Evolutionary conservation across 2,888 invertebrate species (phyloP), one percentile per base, ranked within the genome.

Genomic region (Atethmia centrago): DNA sequence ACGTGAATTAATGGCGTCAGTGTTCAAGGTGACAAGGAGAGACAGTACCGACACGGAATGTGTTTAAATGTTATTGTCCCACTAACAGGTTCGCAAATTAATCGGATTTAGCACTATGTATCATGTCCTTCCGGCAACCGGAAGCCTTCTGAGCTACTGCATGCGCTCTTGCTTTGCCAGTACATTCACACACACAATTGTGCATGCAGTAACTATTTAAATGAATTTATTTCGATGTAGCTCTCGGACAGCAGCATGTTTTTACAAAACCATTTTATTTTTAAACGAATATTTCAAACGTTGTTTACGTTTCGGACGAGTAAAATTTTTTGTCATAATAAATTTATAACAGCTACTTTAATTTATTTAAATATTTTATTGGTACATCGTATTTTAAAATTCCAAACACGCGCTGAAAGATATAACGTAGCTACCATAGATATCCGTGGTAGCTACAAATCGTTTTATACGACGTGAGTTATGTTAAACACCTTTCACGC

Each of bases 51-150:
- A 91, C 91, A 90, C 84, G 90, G 90, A 92, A 91, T 92, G 92
- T 94, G 90, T 94, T 93, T 92, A 92, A 90, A 90, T 91, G 90
- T 91, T 92, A 93, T 93, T 93, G 94, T 93, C 89, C 87, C 86
- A 88, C 90, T 91, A 93, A 91, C 92, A 92, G 92, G 92, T 88
- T 90, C 90, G 89, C 90, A 91, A 93, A 94, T 94, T 94, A 94
- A 94, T 94, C 92, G 90, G 93, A 93, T 94, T 93, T 93, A 90
- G 85, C 88, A 90, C 92, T 88, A 90, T 93, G 89, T 85, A 92
- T 92, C 91, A 93, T 87, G 86, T 79, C 86, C 88, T 92, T 91
- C 91, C 90, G 90, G 85, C 88, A 74, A 87, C 83, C 90, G 90
- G 88, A 90, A 88, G 87, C 84, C 87, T 83, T 85, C 81, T 75